Conservation (phyloP, 2,888 invertebrate species). For the Seira ritae region DNA sequence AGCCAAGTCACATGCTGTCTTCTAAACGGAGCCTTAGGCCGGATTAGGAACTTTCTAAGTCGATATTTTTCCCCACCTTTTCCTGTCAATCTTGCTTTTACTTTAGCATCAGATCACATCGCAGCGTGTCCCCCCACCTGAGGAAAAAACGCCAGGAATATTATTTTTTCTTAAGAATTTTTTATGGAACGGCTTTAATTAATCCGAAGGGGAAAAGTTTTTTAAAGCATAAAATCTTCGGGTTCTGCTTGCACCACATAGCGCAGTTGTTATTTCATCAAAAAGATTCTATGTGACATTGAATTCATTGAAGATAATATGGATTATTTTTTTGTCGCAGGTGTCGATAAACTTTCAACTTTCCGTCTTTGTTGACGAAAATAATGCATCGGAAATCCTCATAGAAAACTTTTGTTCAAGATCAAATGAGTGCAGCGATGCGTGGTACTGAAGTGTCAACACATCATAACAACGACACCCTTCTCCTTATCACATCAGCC, state of each 20-base stretch:
- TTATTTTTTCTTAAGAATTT: not conserved
- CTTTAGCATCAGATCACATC: not conserved
- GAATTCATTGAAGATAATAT: not conserved
- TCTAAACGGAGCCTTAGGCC: not conserved
- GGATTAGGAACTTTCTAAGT: slow-evolving; percentile 11
- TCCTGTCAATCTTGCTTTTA: not conserved
- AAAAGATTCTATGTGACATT: not conserved
- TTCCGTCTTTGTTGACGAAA: not conserved
- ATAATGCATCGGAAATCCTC: not conserved
- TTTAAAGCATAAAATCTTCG: no score
- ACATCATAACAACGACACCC: slow-evolving; percentile 45
- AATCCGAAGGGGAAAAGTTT: no score
- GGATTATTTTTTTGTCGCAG: not conserved
- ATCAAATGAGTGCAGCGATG: slow-evolving; percentile 31
- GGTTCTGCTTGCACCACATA: not conserved
- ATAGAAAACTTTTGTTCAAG: not conserved
- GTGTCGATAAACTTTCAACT: not conserved
- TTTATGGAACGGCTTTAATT: not conserved
- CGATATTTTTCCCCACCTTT: not conserved
- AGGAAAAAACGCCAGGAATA: not conserved
- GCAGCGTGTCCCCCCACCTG: not conserved
- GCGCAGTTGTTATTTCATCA: not conserved
- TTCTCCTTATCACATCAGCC: not conserved
- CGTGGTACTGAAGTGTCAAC: slow-evolving; percentile 49
- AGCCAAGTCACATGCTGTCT: not conserved